Conservation (phyloP, 2,113 vertebrate species). For the Cyanistes caeruleus region DNA sequence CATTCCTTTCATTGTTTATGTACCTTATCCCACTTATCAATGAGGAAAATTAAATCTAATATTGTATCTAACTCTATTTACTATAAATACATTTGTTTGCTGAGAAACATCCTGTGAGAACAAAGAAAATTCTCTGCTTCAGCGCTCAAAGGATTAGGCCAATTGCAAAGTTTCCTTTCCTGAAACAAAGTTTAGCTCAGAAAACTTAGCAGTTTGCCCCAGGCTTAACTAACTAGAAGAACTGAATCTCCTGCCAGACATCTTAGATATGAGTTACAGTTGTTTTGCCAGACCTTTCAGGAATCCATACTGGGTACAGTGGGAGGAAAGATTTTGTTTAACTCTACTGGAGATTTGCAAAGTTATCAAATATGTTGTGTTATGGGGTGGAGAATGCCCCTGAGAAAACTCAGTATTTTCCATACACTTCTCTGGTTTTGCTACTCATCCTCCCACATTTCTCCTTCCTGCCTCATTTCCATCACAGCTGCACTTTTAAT, state of each 20-base stretch:
- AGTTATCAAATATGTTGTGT: not conserved
- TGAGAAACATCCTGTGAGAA: slow-evolving; percentile 49
- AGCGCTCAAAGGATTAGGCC: not conserved
- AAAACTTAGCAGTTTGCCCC: not conserved
- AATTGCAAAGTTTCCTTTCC: not conserved
- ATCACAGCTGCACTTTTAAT: slow-evolving; percentile 9
- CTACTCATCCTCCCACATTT: slow-evolving; percentile 40
- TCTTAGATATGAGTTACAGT: not conserved
- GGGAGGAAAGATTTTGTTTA: not conserved
- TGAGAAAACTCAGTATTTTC: slow-evolving; percentile 37
- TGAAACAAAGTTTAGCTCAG: not conserved
- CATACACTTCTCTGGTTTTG: not conserved
- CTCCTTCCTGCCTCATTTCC: slow-evolving; percentile 21
- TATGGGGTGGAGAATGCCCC: not conserved
- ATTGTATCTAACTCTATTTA: not conserved
- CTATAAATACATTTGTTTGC: slow-evolving; percentile 24
- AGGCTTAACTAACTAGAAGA: not conserved
- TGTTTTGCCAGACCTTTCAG: not conserved
- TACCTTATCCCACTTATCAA: not conserved
- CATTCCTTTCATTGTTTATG: not conserved
- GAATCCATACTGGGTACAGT: not conserved
- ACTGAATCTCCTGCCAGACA: not conserved
- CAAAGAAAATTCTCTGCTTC: not conserved
- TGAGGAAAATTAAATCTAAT: not conserved
- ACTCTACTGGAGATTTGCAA: not conserved